Conservation (phyloP, 2,113 vertebrate species). For the Heliornis fulica region DNA sequence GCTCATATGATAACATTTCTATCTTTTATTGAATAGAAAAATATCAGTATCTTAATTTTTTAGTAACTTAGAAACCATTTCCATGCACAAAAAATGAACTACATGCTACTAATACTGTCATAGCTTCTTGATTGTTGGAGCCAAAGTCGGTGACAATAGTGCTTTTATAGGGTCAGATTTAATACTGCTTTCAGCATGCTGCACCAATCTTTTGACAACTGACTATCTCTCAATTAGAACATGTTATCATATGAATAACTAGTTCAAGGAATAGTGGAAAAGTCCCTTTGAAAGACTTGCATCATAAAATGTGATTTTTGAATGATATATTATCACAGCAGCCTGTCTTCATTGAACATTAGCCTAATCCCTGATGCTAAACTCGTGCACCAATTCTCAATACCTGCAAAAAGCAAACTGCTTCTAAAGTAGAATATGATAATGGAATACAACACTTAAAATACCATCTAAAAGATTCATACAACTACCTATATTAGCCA, state of each 20-base stretch:
- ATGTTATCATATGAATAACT: neutral
- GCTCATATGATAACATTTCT: neutral
- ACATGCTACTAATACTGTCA: neutral
- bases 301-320: neutral
- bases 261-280: neutral
- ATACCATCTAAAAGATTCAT: neutral
- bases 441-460: neutral
- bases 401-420: neutral
- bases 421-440: neutral
- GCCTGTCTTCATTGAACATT: neutral
- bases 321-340: neutral
- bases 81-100: neutral
- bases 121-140: neutral
- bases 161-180: neutral
- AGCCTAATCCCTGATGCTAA: neutral
- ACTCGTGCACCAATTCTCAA: neutral
- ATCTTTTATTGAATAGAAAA: slow-evolving; percentile 52
- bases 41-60: neutral
- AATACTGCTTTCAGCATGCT: neutral
- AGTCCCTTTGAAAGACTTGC: neutral
- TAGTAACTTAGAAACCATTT: neutral
- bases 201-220: neutral
- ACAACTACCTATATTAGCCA: neutral
- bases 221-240: neutral
- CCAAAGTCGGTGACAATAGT: neutral